Percentiles rank a stretch among this genome's conserved stretches.
Evolutionary conservation across 92 coral and sea anemone species (phyloP).

Genomic region (Bergia puertoricense): DNA sequence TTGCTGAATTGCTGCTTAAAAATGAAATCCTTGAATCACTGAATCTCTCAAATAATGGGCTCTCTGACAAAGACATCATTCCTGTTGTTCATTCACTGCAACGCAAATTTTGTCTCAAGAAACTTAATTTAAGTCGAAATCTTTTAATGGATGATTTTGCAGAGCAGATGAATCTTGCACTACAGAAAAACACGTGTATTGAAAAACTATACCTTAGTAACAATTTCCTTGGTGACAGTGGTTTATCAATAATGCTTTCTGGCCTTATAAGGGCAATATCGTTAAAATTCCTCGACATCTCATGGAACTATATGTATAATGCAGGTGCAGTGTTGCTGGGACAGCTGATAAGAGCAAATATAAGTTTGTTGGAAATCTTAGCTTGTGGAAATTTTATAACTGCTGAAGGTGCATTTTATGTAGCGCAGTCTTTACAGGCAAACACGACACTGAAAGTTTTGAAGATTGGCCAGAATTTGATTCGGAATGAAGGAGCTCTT

Average conservation of each 20-base stretch:
- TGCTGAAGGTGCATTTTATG: slow-evolving; percentile 66
- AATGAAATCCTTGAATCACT: slow-evolving; percentile 60
- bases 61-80: slow-evolving; percentile 66
- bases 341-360: slow-evolving; percentile 56
- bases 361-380: slow-evolving; percentile 59
- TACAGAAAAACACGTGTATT: slow-evolving; percentile 50
- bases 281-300: slow-evolving; percentile 76
- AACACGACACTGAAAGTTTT: slow-evolving; percentile 64
- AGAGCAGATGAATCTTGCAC: slow-evolving; percentile 43
- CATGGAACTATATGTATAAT: slow-evolving; percentile 90
- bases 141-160: slow-evolving; percentile 72
- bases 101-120: slow-evolving; percentile 48
- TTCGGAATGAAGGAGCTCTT: slow-evolving; percentile 77
- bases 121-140: slow-evolving; percentile 73
- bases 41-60: slow-evolving; percentile 65
- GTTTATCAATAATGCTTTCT: slow-evolving; percentile 61
- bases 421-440: slow-evolving; percentile 67
- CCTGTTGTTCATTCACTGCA: slow-evolving; percentile 49
- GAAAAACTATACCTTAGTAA: slow-evolving; percentile 69
- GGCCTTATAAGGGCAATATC: slow-evolving; percentile 62
- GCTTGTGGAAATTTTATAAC: slow-evolving; percentile 85
- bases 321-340: slow-evolving; percentile 73
- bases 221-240: slow-evolving; percentile 73
- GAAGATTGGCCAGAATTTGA: slow-evolving; percentile 78
- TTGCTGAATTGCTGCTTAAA: slow-evolving; percentile 63